Percentiles rank a stretch among this genome's conserved stretches.
Conservation (phyloP, 2,797 vertebrate species). For the Kryptopterus vitreolus region DNA sequence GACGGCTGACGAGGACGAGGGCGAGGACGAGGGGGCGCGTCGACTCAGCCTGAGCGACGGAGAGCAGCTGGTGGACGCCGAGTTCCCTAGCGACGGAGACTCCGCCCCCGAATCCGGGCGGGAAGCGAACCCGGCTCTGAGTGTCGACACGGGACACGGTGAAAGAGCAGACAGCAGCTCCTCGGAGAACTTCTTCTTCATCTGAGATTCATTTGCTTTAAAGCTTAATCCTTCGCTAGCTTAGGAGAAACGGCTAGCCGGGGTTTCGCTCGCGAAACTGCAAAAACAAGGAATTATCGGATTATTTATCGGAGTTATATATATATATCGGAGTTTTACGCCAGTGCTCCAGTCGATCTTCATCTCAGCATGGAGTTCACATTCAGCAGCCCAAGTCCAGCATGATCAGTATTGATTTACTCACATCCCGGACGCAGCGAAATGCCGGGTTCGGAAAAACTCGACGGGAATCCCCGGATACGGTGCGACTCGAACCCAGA, state of each 20-base stretch:
- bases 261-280: neutral
- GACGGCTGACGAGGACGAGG: constrained; percentile 50
- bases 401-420: constrained; percentile 25
- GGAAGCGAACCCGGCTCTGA: too few species aligned
- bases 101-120: constrained; percentile 6
- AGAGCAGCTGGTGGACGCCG: constrained; percentile 78
- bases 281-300: neutral
- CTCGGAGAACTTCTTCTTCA: constrained; percentile 56
- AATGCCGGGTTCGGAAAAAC: too few species aligned
- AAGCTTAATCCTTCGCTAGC: constrained; percentile 12
- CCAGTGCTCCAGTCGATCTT: neutral
- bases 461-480: too few species aligned
- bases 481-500: neutral
- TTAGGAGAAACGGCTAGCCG: neutral
- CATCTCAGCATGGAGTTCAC: neutral
- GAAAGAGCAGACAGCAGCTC: constrained; percentile 3
- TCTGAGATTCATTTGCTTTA: constrained; percentile 36
- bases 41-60: constrained; percentile 71
- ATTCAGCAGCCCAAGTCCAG: constrained; percentile 16
- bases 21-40: constrained; percentile 58
- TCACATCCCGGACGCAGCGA: too few species aligned
- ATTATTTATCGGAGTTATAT: too few species aligned
- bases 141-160: neutral
- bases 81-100: constrained; percentile 61
- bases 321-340: too few species aligned